A percentile compares a stretch with the other conserved stretches of the same genome.
These are phyloP conservation scores for Taeniopygia guttata DNA, from an alignment of 2,797 vertebrate genomes.

Conservation along the genomic window DNA sequence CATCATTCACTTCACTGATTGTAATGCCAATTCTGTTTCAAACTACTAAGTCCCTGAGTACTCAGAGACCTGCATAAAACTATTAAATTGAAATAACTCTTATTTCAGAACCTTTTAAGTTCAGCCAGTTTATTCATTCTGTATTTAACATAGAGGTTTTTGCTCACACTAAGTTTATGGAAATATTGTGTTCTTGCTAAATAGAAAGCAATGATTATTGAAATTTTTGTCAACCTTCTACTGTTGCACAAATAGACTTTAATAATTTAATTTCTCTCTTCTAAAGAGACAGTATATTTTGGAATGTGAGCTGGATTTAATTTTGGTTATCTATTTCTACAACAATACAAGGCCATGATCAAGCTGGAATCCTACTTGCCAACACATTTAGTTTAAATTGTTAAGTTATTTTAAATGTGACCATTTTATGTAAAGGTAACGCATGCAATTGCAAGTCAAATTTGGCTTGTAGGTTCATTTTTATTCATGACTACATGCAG, in stretches of 20 bases:
- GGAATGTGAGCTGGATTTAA: background rate
- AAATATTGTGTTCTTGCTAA: background rate
- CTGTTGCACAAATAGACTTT: background rate
- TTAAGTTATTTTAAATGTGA: background rate
- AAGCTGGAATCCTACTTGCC: background rate
- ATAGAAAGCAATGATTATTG: background rate
- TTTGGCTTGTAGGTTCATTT: background rate
- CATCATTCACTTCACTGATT: slow-evolving; percentile 8
- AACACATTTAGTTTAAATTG: background rate
- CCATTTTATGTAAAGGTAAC: background rate
- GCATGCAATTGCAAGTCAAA: background rate
- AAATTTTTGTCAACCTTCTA: background rate
- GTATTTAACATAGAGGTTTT: background rate
- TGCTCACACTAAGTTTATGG: background rate
- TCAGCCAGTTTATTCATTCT: background rate
- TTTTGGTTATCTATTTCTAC: background rate
- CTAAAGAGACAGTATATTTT: background rate
- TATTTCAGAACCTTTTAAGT: background rate
- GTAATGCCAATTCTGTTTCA: slow-evolving; percentile 12
- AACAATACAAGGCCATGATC: background rate
- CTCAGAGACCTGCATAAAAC: background rate
- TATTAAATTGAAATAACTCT: background rate
- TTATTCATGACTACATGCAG: background rate
- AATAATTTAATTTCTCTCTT: background rate
- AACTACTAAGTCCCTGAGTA: background rate